Evolutionary conservation across 1,140 invertebrate genomes (phyloP).

Genomic region (Drepana arcuata): DNA sequence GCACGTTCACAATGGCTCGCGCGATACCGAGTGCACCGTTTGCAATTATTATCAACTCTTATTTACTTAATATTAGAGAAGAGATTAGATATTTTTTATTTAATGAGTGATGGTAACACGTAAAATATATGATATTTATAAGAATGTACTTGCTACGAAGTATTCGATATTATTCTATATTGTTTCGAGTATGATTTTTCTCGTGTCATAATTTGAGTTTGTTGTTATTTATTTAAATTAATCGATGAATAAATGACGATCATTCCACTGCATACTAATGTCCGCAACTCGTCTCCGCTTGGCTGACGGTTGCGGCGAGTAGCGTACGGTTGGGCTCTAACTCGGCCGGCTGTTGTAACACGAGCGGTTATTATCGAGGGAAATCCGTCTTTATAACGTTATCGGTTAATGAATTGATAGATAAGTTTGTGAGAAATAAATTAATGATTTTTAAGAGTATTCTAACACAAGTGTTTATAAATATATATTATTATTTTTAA

Average conservation of each 20-base stretch:
- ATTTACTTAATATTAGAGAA: conserved; percentile 59
- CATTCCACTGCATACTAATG: conserved; percentile 12
- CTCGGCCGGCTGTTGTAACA: conserved; percentile 9
- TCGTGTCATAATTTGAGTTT: conserved; percentile 58
- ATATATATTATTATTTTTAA: conserved; percentile 72
- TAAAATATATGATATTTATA: conserved; percentile 62
- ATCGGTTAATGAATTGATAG: conserved; percentile 62
- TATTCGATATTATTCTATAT: conserved; percentile 58
- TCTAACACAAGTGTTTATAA: conserved; percentile 72
- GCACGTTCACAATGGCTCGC: conserved; percentile 6
- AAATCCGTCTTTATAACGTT: conserved; percentile 60
- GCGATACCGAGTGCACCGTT: conserved; percentile 37
- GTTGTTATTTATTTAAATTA: conserved; percentile 61
- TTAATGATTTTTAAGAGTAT: conserved; percentile 71
- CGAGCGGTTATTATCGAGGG: conserved; percentile 29
- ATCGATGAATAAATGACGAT: conserved; percentile 43
- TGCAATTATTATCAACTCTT: conserved; percentile 54
- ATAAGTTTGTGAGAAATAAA: conserved; percentile 68
- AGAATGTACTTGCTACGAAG: conserved; percentile 55
- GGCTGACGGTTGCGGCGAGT: neutral
- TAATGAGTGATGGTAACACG: conserved; percentile 63
- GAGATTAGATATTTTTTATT: conserved; percentile 68
- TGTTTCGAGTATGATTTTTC: conserved; percentile 52
- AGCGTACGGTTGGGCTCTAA: too few species aligned
- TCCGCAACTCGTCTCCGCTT: neutral